Evolutionary conservation across 1,140 invertebrate species (phyloP), one percentile per base, ranked within the genome.

Genomic region (Vanessa atalanta): DNA sequence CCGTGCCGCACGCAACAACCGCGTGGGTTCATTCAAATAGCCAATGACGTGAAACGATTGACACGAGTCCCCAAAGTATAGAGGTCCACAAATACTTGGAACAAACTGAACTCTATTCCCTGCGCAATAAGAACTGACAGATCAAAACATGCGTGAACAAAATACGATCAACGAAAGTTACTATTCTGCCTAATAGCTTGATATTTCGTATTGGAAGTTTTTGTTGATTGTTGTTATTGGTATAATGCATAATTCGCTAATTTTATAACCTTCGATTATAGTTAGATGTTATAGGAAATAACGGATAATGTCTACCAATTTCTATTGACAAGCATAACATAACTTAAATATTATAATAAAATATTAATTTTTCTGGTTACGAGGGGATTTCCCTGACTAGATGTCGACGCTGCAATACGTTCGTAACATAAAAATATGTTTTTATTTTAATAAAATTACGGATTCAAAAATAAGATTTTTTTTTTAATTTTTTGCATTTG

Each of bases 1-100:
- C 71, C 88, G 86, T 87, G 86, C 68, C 65, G 73, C 90, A 92
- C 89, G 90, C 90, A 81, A 90, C 53, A 13, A 65, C 71, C 78
- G 81, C 83, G 82, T 85, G 72, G 79, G 43, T 88, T 83, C 88
- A 89, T 89, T 90, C 89, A 89, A 87, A 89, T 89, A 81, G 64
- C 77, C 79, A 79, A 84, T 88, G 84, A 87, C 88, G 83, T 80
- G 83, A 70, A 70, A 68, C 85, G 82, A 87, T 88, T 88, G 83
- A 84, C 85, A 86, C 73, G 73, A 76, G 72, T 55, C 73, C 73
- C 75, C 47, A 26, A 57, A 73, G 61, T 64, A 74, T 31, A 20
- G 37, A 55, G 8, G 43, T 51, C 16, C 14, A 61, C 23, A 20
- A 15, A 23, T 61, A n/a, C 57, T 37, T 50, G n/a, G 9, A n/a